Base-by-base conservation (phyloP, 2,888 invertebrate genomes). In the Trachelus iudaicus region DNA sequence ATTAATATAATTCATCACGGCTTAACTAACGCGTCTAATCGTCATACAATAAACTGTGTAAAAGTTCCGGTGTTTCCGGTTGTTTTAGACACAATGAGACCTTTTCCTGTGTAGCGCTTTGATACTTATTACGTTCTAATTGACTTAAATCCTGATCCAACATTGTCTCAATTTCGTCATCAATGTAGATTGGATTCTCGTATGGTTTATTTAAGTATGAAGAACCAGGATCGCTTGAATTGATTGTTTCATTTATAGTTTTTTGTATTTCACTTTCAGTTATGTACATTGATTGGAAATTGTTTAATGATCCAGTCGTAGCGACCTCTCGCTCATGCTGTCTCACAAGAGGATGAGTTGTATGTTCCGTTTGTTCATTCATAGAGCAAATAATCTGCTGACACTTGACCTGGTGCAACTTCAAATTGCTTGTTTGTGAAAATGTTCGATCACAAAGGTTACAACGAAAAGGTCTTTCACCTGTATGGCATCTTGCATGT, bases 391-490 rank as follows among this genome's bases (percentile, higher is more conserved):
- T 69, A 3, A 69, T 9, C 15, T 85, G 87, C 69, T 88, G 88
- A 78, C 89, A 91, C 74, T 90, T 91, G 0, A 85, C 76, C 76
- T 89, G 89, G 81, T 91, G 91, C 3, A 86, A 83, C 79, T 91
- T 91, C 1, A 90, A 80, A 84, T 91, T 91, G 2, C 90, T 89
- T 12, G 90, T 89, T 80, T 91, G 91, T 0, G 91, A 91, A 77
- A 91, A 91, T 9, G 85, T 86, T 4, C 90, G 87, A 73, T 89
- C 84, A 81, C 91, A 91, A 74, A 86, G 89, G 40, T 85, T 86
- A 77, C 91, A 91, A n/a, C 79, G 86, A 77, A 85, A 90, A 3
- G 91, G 91, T 71, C 87, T 83, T 76, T 91, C 90, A 3, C 91
- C 90, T 1, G 91, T 90, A 76, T 91, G 91, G 69, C 87, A 90